These are phyloP conservation scores for Polypedilum vanderplanki DNA, from an alignment of 1,140 invertebrate species.

Conservation along the genomic window DNA sequence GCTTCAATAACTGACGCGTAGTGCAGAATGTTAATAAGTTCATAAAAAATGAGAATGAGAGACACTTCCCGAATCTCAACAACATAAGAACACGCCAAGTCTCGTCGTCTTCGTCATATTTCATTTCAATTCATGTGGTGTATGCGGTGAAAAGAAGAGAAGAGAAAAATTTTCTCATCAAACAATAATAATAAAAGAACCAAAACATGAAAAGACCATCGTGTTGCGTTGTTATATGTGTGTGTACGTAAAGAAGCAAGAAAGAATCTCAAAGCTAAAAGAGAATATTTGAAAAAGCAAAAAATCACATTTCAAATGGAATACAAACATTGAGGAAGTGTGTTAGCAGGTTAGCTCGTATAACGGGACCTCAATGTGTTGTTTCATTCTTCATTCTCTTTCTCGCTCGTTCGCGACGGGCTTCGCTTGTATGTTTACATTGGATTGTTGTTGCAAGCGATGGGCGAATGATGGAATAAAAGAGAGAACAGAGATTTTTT, in stretches of 20 bases:
- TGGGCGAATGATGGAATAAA: background rate
- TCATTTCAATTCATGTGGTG: background rate
- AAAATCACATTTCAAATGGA: conserved; percentile 28
- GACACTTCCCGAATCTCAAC: background rate
- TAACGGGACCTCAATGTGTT: conserved; percentile 25
- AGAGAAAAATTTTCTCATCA: conserved; percentile 10
- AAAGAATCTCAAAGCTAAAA: conserved; percentile 22
- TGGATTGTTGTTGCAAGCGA: conserved; percentile 1
- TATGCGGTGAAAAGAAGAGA: background rate
- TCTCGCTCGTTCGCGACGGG: background rate
- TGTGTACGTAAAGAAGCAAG: background rate
- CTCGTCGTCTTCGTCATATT: background rate
- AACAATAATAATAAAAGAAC: background rate
- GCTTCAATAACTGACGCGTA: too few species aligned
- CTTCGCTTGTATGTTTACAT: background rate
- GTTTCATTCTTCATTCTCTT: conserved; percentile 10
- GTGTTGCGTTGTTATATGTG: background rate
- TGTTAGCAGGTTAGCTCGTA: conserved; percentile 18
- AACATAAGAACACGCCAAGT: background rate
- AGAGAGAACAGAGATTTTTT: background rate
- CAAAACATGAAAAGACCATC: conserved; percentile 20
- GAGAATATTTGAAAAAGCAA: conserved; percentile 7
- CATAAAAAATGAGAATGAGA: background rate
- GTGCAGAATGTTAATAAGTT: background rate
- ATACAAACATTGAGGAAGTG: conserved; percentile 27